Conservation (phyloP, 2,113 vertebrate genomes). For the Neogobius melanostomus region DNA sequence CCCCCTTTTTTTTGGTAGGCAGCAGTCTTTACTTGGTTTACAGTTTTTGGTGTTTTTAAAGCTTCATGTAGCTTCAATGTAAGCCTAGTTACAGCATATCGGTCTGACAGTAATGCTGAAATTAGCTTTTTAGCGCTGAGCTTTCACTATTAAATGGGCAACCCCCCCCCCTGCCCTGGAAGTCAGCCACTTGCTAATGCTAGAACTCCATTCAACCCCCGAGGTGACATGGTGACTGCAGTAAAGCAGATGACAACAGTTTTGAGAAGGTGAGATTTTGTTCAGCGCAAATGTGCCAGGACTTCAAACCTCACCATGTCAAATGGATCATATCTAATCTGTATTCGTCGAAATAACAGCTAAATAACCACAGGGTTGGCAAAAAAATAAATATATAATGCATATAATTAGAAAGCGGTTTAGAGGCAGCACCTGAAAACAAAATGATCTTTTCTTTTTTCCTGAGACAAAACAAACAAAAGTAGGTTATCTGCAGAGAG, state of each 20-base stretch:
- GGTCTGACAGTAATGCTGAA: constrained; percentile 61
- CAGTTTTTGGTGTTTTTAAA: constrained; percentile 32
- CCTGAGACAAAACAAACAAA: no score
- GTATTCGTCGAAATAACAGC: background rate
- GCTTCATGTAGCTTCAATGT: constrained; percentile 22
- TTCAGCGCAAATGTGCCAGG: constrained; percentile 19
- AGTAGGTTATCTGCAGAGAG: no score
- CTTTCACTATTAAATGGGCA: constrained; percentile 26
- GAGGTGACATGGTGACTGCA: constrained; percentile 42
- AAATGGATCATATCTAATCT: background rate
- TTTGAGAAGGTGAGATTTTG: constrained; percentile 31
- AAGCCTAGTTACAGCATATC: constrained; percentile 15
- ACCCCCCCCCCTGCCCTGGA: constrained; percentile 8
- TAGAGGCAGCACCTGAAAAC: no score
- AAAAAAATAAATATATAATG: no score
- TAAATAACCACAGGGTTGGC: background rate
- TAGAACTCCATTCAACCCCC: constrained; percentile 46
- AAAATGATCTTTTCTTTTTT: no score
- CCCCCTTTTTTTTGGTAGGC: background rate
- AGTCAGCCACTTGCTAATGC: constrained; percentile 43
- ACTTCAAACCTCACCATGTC: constrained; percentile 5
- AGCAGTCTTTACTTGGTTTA: background rate
- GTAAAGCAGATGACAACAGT: constrained; percentile 26
- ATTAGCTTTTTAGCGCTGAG: constrained; percentile 60
- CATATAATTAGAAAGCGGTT: no score